These are phyloP conservation scores for Papilio aristodemus DNA, from an alignment of 1,140 invertebrate species.

Conservation along the genomic window DNA sequence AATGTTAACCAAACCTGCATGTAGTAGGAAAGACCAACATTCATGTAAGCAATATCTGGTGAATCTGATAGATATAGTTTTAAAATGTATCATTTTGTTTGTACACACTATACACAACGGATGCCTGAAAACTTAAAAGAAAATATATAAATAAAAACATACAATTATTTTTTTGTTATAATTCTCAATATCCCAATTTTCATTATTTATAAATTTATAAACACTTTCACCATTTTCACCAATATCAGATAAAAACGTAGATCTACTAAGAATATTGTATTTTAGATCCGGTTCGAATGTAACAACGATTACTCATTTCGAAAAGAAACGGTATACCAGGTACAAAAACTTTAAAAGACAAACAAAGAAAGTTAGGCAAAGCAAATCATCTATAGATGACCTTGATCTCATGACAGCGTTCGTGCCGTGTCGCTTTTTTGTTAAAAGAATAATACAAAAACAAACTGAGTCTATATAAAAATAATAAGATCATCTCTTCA, in stretches of 20 bases:
- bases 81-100: no score
- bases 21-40: no score
- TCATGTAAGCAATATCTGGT: no score
- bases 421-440: slow-evolving; percentile 4
- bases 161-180: no score
- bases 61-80: no score
- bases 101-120: no score
- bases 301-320: not conserved
- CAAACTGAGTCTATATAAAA: not conserved
- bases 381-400: slow-evolving; percentile 19
- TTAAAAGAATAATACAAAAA: slow-evolving; percentile 4
- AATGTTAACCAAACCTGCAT: no score
- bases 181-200: no score
- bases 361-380: slow-evolving; percentile 7
- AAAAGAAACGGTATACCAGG: not conserved
- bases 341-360: slow-evolving; percentile 20
- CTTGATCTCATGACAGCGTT: slow-evolving; percentile 18
- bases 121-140: no score
- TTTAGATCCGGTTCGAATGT: slow-evolving; percentile 2
- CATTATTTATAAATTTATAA: not conserved
- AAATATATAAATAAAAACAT: no score
- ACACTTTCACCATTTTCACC: not conserved
- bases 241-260: not conserved
- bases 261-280: not conserved
- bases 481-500: not conserved